A percentile compares a stretch with the other conserved stretches of the same genome.
These are phyloP conservation scores for Columbina picui DNA, from an alignment of 2,113 vertebrate species.

Conservation along the genomic window DNA sequence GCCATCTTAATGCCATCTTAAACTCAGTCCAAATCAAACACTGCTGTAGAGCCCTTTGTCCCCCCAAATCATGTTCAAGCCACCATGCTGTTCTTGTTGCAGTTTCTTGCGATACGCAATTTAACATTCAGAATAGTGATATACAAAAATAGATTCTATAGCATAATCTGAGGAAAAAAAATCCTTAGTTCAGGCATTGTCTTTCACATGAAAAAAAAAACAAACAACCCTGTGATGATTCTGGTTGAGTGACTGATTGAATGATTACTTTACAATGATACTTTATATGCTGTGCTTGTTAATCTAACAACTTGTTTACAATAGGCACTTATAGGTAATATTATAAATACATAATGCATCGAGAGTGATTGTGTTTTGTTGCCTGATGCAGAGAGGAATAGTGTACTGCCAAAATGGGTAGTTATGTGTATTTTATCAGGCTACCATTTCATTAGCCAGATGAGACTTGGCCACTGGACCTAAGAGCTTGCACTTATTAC, in stretches of 20 bases:
- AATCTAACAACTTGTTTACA: conserved; percentile 59
- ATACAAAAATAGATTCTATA: not conserved
- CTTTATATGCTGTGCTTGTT: conserved; percentile 2
- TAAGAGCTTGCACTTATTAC: not conserved
- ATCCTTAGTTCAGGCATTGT: not conserved
- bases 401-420: not conserved
- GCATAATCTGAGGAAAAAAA: not conserved
- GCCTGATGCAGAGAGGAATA: not conserved
- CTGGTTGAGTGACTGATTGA: conserved; percentile 41
- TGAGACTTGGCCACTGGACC: not conserved
- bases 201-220: conserved; percentile 7
- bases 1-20: not conserved
- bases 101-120: not conserved
- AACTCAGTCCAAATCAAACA: not conserved
- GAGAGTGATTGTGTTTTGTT: not conserved
- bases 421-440: not conserved
- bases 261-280: conserved; percentile 43
- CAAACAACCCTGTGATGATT: not conserved
- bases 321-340: conserved; percentile 40
- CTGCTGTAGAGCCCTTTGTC: not conserved
- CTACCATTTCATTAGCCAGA: not conserved
- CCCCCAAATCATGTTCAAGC: not conserved
- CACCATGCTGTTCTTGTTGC: not conserved
- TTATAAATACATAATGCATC: conserved; percentile 32
- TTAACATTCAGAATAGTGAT: not conserved